Conservation (phyloP, 2,888 invertebrate genomes). For the Noctua fimbriata region DNA sequence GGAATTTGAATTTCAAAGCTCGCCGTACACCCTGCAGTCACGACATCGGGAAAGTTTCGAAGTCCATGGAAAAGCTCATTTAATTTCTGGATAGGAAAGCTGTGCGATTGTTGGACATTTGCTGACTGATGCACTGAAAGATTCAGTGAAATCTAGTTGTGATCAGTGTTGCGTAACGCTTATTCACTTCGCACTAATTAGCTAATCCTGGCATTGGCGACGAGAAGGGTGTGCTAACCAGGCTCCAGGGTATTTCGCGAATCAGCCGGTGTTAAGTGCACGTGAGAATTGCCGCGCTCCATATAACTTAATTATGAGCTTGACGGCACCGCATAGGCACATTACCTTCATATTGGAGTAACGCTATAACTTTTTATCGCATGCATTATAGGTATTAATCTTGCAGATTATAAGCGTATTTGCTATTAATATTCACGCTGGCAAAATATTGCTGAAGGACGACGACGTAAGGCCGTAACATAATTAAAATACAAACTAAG, state of each 20-base stretch:
- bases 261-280: slow-evolving; percentile 85
- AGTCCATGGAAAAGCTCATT: slow-evolving; percentile 2
- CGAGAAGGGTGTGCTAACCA: slow-evolving; percentile 77
- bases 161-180: slow-evolving; percentile 32
- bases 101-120: slow-evolving; percentile 3
- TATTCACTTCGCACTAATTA: slow-evolving; percentile 61
- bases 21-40: background rate
- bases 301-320: slow-evolving; percentile 88
- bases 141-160: slow-evolving; percentile 16
- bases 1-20: slow-evolving; percentile 51
- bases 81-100: background rate
- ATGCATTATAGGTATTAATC: slow-evolving; percentile 43
- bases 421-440: slow-evolving; percentile 26
- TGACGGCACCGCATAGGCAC: slow-evolving; percentile 71
- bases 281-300: slow-evolving; percentile 85
- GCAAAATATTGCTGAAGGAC: slow-evolving; percentile 17
- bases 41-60: background rate
- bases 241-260: slow-evolving; percentile 81
- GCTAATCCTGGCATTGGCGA: slow-evolving; percentile 72
- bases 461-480: slow-evolving; percentile 2
- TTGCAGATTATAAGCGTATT: slow-evolving; percentile 38
- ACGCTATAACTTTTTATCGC: slow-evolving; percentile 52
- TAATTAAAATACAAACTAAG: background rate
- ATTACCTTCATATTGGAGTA: slow-evolving; percentile 58
- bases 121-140: background rate